Evolutionary conservation across 2,113 vertebrate genomes (phyloP), one percentile per base, ranked within the genome.

Genomic region (Hyla sarda): DNA sequence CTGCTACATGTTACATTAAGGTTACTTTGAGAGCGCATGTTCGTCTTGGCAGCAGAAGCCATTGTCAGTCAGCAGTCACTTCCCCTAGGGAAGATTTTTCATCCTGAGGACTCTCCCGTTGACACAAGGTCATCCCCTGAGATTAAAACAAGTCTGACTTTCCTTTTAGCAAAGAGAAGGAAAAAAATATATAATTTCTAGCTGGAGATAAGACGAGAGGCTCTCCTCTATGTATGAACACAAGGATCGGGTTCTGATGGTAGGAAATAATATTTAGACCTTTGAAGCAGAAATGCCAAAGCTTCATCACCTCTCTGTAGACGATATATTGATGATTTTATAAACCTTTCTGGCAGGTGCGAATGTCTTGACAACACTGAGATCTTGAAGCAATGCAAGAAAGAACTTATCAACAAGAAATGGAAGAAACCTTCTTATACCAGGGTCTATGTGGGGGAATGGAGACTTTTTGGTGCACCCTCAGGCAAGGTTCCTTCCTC

Each of bases 101-200:
- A 81, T 81, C 56, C 56, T 28, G 58, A 81, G 56, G 54, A 80
- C 77, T 80, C 10, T 45, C 34, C 78, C 6, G 78, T n/a, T 81
- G 78, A 81, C 78, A 81, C 78, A 47, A 81, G 78, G 78, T 81
- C 78, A 62, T 65, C 78, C 56, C 78, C 25, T 60, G 78, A 62
- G 78, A 81, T 81, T 65, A 45, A 13, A 65, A n/a, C 56, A 65
- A 81, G 58, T 60, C 34, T 41, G 77, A 45, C 56, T 81, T 81
- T 47, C 56, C n/a, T 62, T 45, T 65, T 32, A 45, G 34, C 56
- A 41, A 65, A 47, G 3, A 9, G 32, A 62, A 71, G 67, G 34
- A 11, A 41, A 71, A 71, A 81, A 81, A 75, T 34, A 79, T 60
- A 28, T 58, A 25, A 32, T 79, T 62, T 80, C 21, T 45, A 45